phyloP scores from a whole-genome alignment of 2,797 vertebrate species.

The Uromys caudimaculatus region DNA sequence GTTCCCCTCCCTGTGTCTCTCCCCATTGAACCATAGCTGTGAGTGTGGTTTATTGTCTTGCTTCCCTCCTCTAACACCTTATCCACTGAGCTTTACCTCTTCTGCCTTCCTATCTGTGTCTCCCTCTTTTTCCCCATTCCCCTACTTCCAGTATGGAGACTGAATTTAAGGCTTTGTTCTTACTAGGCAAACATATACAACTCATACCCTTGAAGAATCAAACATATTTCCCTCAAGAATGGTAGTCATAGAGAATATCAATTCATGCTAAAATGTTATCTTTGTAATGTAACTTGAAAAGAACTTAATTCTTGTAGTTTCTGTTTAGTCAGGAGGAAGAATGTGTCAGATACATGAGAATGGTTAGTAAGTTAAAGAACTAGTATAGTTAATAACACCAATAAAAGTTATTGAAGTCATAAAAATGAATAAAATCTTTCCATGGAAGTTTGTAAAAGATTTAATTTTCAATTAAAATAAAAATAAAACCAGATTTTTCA shows the following conservation, averaged over 20 bases:
- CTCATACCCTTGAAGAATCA: neutral
- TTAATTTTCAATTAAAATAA: no score
- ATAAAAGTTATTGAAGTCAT: constrained; percentile 29
- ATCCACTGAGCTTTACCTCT: neutral
- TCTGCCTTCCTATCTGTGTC: neutral
- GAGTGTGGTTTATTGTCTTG: neutral
- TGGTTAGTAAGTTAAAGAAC: neutral
- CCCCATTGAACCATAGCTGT: neutral
- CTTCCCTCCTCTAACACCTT: neutral
- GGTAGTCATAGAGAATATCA: neutral
- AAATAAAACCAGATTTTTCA: no score
- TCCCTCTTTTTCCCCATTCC: neutral
- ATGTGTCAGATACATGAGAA: neutral
- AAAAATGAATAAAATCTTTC: constrained; percentile 10
- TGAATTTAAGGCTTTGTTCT: neutral
- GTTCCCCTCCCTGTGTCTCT: neutral
- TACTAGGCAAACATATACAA: neutral
- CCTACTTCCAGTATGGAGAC: neutral
- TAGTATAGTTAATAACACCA: constrained; percentile 2
- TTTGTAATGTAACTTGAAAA: neutral
- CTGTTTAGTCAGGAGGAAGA: constrained; percentile 28
- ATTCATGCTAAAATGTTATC: neutral
- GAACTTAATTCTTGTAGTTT: neutral
- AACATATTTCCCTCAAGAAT: neutral
- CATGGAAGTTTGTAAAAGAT: constrained; percentile 33